Conservation (phyloP, 2,888 invertebrate species). For the Maniola hyperantus region DNA sequence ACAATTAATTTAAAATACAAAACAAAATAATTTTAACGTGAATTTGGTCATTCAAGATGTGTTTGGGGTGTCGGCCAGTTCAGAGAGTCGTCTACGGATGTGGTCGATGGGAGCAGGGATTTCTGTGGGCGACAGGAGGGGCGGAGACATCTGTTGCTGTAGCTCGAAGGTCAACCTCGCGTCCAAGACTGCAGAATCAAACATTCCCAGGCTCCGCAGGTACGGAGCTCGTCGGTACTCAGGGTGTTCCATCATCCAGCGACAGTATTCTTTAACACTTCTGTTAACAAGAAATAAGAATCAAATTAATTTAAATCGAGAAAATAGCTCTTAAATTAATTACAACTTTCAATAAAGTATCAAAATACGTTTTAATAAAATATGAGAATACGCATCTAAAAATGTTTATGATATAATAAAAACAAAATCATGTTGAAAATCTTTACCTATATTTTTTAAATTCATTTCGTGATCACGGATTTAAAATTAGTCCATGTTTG, state of each 20-base stretch:
- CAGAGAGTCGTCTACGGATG: conserved; percentile 61
- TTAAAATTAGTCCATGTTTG: too few species aligned
- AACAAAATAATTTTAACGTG: neutral
- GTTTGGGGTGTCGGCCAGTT: conserved; percentile 53
- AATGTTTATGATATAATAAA: too few species aligned
- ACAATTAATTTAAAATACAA: neutral
- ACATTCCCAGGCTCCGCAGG: conserved; percentile 78
- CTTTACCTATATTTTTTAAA: too few species aligned
- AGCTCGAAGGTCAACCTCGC: conserved; percentile 64
- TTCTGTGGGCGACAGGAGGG: conserved; percentile 45
- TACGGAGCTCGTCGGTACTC: conserved; percentile 79
- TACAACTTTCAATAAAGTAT: too few species aligned
- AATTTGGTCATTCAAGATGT: neutral
- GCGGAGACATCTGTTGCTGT: conserved; percentile 43
- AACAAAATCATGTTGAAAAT: too few species aligned
- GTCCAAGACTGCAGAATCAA: conserved; percentile 67
- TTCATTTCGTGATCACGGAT: too few species aligned
- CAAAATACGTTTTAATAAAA: too few species aligned
- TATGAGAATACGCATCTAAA: too few species aligned
- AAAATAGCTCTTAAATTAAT: too few species aligned
- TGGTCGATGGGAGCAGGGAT: conserved; percentile 59
- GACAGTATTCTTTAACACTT: conserved; percentile 82
- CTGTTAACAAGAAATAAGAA: conserved; percentile 49
- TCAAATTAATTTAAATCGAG: too few species aligned
- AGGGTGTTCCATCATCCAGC: conserved; percentile 81